Evolutionary conservation across 2,888 invertebrate genomes (phyloP), one percentile per base, ranked within the genome.

Genomic region (Helicoverpa assulta): DNA sequence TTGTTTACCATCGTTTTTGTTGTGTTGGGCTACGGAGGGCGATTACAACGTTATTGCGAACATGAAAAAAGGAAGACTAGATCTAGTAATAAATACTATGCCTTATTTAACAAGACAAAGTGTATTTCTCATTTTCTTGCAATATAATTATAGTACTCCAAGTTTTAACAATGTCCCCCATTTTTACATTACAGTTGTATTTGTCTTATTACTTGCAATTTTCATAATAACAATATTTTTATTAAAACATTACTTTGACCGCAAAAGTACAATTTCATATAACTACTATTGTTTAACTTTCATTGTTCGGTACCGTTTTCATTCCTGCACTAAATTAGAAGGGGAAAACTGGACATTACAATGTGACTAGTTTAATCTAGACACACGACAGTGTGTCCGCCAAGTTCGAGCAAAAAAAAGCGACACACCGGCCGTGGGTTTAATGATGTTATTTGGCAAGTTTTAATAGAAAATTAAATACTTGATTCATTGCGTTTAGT

Each of bases 1-100:
- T 66, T 63, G 69, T 16, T 69, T 65, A 60, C 51, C n/a, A 47
- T 29, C 40, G 58, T 62, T 80, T 78, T 80, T 57, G 21, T 72
- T 29, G 40, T 37, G 51, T 19, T 56, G 51, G 55, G 55, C 43
- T 52, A 40, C 56, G 16, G 60, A 60, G 43, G 51, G 16, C 26
- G n/a, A 47, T 51, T 33, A 33, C 47, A 8, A 21, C 26, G 18
- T 50, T 33, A 52, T 43, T 58, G 0, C 10, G 33, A 43, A 67
- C 51, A 14, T 43, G 43, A 43, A 43, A 53, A 54, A 21, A 52
- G 54, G 52, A 16, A 40, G 61, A 51, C 21, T 50, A 18, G 50
- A n/a, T 18, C 7, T 50, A 40, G 18, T 2, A 55, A 14, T 61
- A 40, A 50, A 18, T 21, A 21, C 21, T 50, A 47, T 26, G 14